These are phyloP conservation scores for Bubalus kerabau DNA, from an alignment of 2,113 vertebrate genomes.

Conservation along the genomic window DNA sequence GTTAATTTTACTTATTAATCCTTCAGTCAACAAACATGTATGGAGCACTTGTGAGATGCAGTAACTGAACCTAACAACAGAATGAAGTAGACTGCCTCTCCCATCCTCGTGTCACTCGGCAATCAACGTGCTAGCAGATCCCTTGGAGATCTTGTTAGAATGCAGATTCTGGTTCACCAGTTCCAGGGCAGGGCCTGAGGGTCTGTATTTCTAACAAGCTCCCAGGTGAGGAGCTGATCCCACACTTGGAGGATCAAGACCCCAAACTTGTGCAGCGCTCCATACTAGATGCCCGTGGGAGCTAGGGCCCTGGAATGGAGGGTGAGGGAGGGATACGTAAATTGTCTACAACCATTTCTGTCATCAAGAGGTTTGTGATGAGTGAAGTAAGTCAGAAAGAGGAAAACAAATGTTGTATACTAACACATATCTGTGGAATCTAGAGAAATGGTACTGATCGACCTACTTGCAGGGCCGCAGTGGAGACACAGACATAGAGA, in stretches of 20 bases:
- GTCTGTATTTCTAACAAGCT: background rate
- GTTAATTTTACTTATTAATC: background rate
- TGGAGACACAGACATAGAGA: background rate
- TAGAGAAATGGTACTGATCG: background rate
- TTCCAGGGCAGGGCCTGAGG: background rate
- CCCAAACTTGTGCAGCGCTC: background rate
- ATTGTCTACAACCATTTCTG: background rate
- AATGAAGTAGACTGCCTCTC: background rate
- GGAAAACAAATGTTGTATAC: background rate
- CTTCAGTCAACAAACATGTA: background rate
- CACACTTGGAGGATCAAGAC: too few relatives aligned
- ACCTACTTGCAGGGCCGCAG: background rate
- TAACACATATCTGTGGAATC: background rate
- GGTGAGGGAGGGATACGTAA: background rate
- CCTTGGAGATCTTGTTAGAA: background rate
- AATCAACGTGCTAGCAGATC: background rate
- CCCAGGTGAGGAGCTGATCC: background rate
- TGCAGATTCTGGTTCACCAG: background rate
- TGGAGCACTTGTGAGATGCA: background rate
- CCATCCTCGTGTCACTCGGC: accelerated
- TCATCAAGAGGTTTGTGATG: background rate
- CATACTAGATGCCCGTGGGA: too few relatives aligned
- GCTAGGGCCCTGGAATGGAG: background rate
- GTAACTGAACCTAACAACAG: background rate
- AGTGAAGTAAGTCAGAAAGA: background rate